Evolutionary conservation across 2,888 invertebrate genomes (phyloP), one percentile per base, ranked within the genome.

Genomic region (Spisula subtruncata): DNA sequence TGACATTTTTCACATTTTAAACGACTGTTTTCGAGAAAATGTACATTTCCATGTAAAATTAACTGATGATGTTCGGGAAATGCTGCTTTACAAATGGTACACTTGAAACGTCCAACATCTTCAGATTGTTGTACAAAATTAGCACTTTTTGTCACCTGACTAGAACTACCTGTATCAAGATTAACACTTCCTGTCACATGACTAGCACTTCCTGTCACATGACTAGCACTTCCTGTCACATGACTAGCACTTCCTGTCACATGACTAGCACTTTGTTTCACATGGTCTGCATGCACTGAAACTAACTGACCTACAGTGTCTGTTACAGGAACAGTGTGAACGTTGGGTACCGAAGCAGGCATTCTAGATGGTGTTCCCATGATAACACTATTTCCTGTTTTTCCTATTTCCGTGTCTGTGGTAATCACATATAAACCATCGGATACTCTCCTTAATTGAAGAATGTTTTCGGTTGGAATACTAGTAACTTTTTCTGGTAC

Each of bases 41-140:
- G 99, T 93, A 99, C 99, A 97, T 99, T 99, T 97, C 99, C 98
- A 97, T 99, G 99, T 92, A 99, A 97, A 92, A 98, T 97, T 92
- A 99, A 97, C 96, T 99, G 99, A 91, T 98, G 98, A 90, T 98
- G 98, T 97, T 99, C 98, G 91, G 91, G 90, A 80, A 94, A 94
- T 51, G 32, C 41, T n/a, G 93, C 90, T 14, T 51, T 75, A 91
- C 94, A 94, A 14, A 92, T 79, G 56, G 81, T 88, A 81, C 93
- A 93, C n/a, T 81, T 81, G 85, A 81, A 89, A 46, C 83, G 79
- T 29, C 79, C 83, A 12, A 25, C 41, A 46, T 89, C 51, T 56
- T 82, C 82, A 29, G 79, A 41, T 18, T n/a, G 51, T 25, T 20
- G 35, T 5, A 79, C 46, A 51, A 41, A 35, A 83, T 54, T 75